Evolutionary conservation across 1,140 invertebrate species (phyloP), one percentile per base, ranked within the genome.

Genomic region (Drosophila nannoptera): DNA sequence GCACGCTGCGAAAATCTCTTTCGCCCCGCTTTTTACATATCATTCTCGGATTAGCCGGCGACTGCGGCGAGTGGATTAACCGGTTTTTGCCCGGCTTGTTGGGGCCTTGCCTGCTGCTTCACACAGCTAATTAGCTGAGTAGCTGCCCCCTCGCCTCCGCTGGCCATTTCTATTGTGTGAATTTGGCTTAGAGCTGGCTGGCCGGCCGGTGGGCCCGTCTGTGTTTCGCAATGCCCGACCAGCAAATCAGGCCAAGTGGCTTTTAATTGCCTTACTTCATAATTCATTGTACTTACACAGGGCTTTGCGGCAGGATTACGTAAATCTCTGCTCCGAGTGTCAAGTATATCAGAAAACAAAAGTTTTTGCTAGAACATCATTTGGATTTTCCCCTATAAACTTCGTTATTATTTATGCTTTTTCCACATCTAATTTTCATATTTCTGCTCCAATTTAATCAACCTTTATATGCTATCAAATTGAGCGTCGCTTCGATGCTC

Each of bases 121-220:
- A 64, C 67, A 52, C 61, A 38, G 62, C 68, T 66, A 70, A 70
- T 70, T 70, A 70, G 68, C 48, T 59, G 40, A 70, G 62, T 66
- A 70, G 68, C 36, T 65, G 59, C 49, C 2, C 48, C 14, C 16
- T 7, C 14, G 22, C 22, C 22, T 22, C 1, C 22, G 22, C 22
- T 22, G 22, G 1, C 22, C 22, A 22, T 22, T 22, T 22, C 22
- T 22, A 22, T 36, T 31, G 40, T 64, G 35, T 22, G 29, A 5
- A 14, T 29, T 32, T 29, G 16, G 60, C 38, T 45, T 6, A 12
- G 9, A 35, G 42, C 42, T 33, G 49, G n/a, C n/a, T n/a, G n/a
- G n/a, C n/a, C n/a, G n/a, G n/a, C n/a, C 32, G 22, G 22, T 22
- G 22, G 22, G 22, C 22, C 60, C 54, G 35, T 62, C 61, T 49